Evolutionary conservation across 2,888 invertebrate genomes (phyloP).

Genomic region (Xestia sexstrigata): DNA sequence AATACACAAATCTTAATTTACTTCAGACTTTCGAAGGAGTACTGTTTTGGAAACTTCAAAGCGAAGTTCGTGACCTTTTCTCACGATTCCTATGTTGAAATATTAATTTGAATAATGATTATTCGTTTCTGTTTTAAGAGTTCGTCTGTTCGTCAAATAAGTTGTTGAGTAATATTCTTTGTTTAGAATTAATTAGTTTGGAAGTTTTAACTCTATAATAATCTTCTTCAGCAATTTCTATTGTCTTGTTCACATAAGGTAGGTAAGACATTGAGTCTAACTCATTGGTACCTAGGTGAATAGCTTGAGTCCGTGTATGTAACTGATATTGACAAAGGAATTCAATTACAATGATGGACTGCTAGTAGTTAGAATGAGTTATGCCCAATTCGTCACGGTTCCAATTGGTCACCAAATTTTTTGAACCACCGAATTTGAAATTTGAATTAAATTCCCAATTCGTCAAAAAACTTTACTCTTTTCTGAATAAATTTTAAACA

Average conservation of each 20-base stretch:
- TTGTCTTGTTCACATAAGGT: background rate
- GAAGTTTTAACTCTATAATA: constrained; percentile 9
- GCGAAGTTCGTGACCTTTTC: constrained; percentile 56
- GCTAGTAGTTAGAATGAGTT: too few relatives aligned
- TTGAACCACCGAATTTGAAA: too few relatives aligned
- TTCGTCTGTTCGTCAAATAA: constrained; percentile 44
- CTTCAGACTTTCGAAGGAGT: constrained; percentile 54
- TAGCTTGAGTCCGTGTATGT: too few relatives aligned
- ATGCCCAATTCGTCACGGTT: too few relatives aligned
- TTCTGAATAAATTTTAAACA: too few relatives aligned
- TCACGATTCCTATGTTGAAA: constrained; percentile 49
- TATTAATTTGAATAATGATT: constrained; percentile 62
- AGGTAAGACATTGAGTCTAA: background rate
- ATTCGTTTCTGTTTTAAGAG: constrained; percentile 47
- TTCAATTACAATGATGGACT: too few relatives aligned
- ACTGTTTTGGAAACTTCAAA: constrained; percentile 51
- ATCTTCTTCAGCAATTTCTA: constrained; percentile 2
- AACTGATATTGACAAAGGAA: too few relatives aligned
- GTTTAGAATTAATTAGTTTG: constrained; percentile 47
- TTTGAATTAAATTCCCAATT: too few relatives aligned
- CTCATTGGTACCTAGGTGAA: background rate
- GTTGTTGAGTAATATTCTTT: constrained; percentile 46
- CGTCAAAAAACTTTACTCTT: too few relatives aligned
- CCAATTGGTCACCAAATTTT: too few relatives aligned
- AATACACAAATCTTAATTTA: constrained; percentile 59